Conservation (phyloP, 2,797 vertebrate species). For the Brachymystax lenok region DNA sequence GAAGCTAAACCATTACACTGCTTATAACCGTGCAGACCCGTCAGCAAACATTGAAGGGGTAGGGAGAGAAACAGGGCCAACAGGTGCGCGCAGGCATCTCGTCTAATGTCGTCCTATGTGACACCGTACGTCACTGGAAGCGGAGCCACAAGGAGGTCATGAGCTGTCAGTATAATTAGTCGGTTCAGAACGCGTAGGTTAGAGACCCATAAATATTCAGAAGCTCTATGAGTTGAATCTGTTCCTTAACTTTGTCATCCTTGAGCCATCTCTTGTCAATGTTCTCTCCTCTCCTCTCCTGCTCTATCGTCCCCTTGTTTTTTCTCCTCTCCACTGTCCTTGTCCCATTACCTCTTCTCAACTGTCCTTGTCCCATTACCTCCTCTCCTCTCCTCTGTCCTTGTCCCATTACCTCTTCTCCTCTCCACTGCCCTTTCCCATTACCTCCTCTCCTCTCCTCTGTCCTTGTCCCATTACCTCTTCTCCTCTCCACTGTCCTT, state of each 20-base stretch:
- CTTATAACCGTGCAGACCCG: no score
- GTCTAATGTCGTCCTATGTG: background rate
- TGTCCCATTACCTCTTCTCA: background rate
- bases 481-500: background rate
- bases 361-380: no score
- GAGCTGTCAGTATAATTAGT: background rate
- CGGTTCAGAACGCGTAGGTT: no score
- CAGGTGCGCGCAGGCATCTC: slow-evolving; percentile 14
- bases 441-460: background rate
- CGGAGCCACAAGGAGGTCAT: background rate
- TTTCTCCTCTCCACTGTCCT: no score
- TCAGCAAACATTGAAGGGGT: background rate
- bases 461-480: background rate
- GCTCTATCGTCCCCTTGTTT: background rate
- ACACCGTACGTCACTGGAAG: background rate
- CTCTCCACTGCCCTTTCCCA: background rate
- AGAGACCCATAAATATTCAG: no score
- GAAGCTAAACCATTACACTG: background rate
- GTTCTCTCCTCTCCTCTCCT: background rate
- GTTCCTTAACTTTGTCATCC: no score
- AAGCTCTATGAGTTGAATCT: no score
- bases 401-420: background rate
- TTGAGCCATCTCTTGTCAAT: no score
- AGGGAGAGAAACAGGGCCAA: background rate
- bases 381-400: background rate